Conservation (phyloP, 1,140 invertebrate species). For the Microplitis demolitor region DNA sequence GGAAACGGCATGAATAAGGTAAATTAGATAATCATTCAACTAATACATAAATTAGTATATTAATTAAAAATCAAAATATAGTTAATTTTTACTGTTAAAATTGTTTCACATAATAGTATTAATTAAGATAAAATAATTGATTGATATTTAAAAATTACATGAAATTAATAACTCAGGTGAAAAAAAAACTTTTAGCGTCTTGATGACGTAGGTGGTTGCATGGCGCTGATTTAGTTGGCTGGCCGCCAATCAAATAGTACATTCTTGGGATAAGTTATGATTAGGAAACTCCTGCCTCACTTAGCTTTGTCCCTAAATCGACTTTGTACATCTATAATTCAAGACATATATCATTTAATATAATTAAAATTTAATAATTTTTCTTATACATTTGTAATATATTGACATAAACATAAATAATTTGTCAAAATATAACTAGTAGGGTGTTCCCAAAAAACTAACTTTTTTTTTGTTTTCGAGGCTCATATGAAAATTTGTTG, state of each 20-base stretch:
- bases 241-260: constrained; percentile 19
- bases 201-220: constrained; percentile 16
- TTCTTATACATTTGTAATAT: too few species aligned
- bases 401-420: too few species aligned
- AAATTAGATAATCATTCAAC: constrained; percentile 38
- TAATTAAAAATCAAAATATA: background rate
- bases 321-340: too few species aligned
- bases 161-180: background rate
- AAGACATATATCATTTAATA: too few species aligned
- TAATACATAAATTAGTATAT: background rate
- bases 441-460: too few species aligned
- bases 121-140: background rate
- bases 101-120: background rate
- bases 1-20: constrained; percentile 83
- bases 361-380: too few species aligned
- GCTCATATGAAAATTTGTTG: too few species aligned
- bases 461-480: too few species aligned
- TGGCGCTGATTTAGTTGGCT: constrained; percentile 25
- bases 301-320: too few species aligned
- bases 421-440: too few species aligned
- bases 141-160: too few species aligned
- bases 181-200: background rate
- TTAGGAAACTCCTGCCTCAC: background rate
- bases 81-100: background rate
- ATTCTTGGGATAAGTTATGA: constrained; percentile 10